Evolutionary conservation across 2,888 invertebrate genomes (phyloP), one percentile per base, ranked within the genome.

Genomic region (Drosophila planitibia): DNA sequence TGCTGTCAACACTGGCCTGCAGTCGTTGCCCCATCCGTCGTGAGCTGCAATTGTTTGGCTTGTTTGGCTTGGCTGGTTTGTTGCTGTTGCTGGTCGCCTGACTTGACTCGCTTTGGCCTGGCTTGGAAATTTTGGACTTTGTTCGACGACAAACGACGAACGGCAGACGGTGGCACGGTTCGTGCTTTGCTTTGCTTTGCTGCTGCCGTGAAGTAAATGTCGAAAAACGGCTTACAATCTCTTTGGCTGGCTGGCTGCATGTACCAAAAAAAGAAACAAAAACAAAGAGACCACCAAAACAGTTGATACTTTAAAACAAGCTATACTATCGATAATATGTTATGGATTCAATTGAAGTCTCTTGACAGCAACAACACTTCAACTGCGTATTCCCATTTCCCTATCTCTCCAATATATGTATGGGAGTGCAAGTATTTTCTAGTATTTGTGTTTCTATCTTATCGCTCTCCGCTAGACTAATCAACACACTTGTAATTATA

Each of bases 41-140:
- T 72, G 76, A 76, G 81, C 70, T 72, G 83, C 87, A 85, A 85
- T 89, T 85, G 89, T 85, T 85, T 85, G 86, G 86, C 87, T 72
- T 74, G 89, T 86, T 85, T 87, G 82, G 87, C 87, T 85, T 87
- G 80, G 89, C 88, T 89, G 84, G 89, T 88, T 84, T 88, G 86
- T 53, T 71, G 76, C 80, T 25, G 22, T 47, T 25, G 25, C 16
- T 25, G 25, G 16, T 47, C 25, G 47, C 47, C 16, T 25, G 47
- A 47, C 47, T 61, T 65, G 60, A 64, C 64, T 72, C 54, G 76
- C 60, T 57, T 60, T 58, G 67, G 63, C 41, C 39, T 41, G 61
- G 61, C 59, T 51, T 74, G 58, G 60, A 71, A 71, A 74, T 85
- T 25, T 85, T 85, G 89, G 89, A 85, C 85, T 85, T 85, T 85